Percentiles rank a stretch among this genome's conserved stretches.
These are phyloP conservation scores for Yponomeuta cagnagella DNA, from an alignment of 2,888 invertebrate genomes.

Conservation along the genomic window DNA sequence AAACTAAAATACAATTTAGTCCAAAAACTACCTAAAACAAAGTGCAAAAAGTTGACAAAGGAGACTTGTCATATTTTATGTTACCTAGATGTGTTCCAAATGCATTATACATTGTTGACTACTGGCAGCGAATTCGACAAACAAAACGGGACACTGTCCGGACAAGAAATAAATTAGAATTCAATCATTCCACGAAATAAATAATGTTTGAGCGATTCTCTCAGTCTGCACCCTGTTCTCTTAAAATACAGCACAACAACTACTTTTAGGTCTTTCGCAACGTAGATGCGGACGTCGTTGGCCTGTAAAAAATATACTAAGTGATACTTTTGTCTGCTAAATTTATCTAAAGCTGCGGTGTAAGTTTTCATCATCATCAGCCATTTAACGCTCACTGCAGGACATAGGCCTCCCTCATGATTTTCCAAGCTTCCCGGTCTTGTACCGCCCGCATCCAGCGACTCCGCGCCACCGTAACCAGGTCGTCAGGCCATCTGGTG, in stretches of 20 bases:
- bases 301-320: not conserved
- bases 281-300: not conserved
- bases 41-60: not conserved
- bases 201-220: conserved; percentile 37
- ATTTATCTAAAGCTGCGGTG: not conserved
- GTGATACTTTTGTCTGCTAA: not conserved
- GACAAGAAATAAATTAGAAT: conserved; percentile 21
- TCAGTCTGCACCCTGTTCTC: conserved; percentile 15
- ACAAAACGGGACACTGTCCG: conserved; percentile 4
- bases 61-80: not conserved
- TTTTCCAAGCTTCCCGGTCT: too few relatives aligned
- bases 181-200: conserved; percentile 34
- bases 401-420: too few relatives aligned
- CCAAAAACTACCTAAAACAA: not conserved
- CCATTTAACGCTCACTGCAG: too few relatives aligned
- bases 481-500: too few relatives aligned
- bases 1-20: not conserved
- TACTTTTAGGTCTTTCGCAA: not conserved
- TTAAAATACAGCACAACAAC: not conserved
- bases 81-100: not conserved
- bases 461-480: too few relatives aligned
- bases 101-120: conserved; percentile 6
- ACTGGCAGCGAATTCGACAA: not conserved
- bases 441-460: too few relatives aligned
- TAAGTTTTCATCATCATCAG: not conserved